Base-by-base conservation (phyloP, 2,797 vertebrate genomes). In the Melanotaenia pygmaea region DNA sequence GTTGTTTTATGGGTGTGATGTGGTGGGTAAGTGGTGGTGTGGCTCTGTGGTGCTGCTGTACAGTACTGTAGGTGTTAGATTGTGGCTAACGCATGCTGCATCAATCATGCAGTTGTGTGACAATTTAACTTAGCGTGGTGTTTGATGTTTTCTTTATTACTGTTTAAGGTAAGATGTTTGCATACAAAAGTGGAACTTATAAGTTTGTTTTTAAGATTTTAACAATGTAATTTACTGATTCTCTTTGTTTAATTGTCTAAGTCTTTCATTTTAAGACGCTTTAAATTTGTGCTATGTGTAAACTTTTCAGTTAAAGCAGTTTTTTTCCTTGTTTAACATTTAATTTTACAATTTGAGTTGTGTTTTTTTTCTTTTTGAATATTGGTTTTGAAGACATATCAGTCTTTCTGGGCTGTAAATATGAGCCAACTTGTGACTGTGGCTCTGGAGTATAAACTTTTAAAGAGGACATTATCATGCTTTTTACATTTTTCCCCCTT, bases 41-140 rank as follows among this genome's bases (percentile, higher is more conserved):
- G 90, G 85, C 90, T 94, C 82, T 92, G 91, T 94, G 89, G 77
- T 91, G 91, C 86, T 91, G 89, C 86, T 92, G 84, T 91, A 74
- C 81, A 84, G 81, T 87, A 84, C 59, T 81, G 79, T 89, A 93
- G 93, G 79, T 93, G 90, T 90, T 85, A 91, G 86, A 89, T 72
- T 84, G 87, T 94, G 87, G 85, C 91, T 91, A 88, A 65, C 74
- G 92, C 94, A 94, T 95, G 93, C 92, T 88, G 89, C 91, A 90
- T 88, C 83, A 85, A 68, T 91, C 84, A 86, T 87, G 87, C 91
- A 92, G 88, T 91, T 75, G 75, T 94, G 84, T 92, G 72, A 91
- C 87, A 77, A 79, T 82, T 73, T 89, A 77, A 82, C 75, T 75
- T 67, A 84, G 72, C 79, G 64, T 92, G 81, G 38, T 91, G 90